Evolutionary conservation across 2,888 invertebrate genomes (phyloP).

Genomic region (Empis livida): DNA sequence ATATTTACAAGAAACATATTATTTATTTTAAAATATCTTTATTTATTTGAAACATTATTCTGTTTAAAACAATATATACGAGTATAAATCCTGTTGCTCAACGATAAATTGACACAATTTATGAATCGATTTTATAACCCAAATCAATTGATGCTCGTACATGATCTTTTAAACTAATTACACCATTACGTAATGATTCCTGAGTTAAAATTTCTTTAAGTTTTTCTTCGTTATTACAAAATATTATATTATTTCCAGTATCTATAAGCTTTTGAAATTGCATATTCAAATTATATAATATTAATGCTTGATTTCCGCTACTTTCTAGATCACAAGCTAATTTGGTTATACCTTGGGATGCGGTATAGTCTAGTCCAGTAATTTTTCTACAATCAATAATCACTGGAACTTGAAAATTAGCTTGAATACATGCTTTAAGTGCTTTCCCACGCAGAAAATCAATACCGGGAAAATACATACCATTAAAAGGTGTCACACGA

Average conservation of each 20-base stretch:
- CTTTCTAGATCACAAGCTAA: conserved; percentile 26
- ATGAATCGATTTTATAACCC: conserved; percentile 29
- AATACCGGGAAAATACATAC: conserved; percentile 59
- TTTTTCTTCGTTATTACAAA: conserved; percentile 27
- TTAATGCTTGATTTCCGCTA: conserved; percentile 22
- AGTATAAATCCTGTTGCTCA: too few species aligned
- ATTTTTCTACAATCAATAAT: conserved; percentile 54
- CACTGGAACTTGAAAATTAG: conserved; percentile 39
- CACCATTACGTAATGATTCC: conserved; percentile 30
- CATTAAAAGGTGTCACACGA: conserved; percentile 50
- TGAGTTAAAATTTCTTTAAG: conserved; percentile 30
- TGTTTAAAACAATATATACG: too few species aligned
- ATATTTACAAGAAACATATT: too few species aligned
- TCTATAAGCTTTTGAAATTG: conserved; percentile 28
- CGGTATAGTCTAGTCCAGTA: conserved; percentile 56
- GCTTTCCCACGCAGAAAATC: conserved; percentile 49
- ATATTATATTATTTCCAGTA: conserved; percentile 28
- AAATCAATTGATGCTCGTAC: conserved; percentile 34
- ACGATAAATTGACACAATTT: too few species aligned
- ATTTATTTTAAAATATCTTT: too few species aligned
- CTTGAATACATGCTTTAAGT: conserved; percentile 38
- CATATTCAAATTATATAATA: conserved; percentile 24
- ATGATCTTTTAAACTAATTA: conserved; percentile 30
- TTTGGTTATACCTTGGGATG: conserved; percentile 39
- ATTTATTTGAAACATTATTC: too few species aligned